Conservation (phyloP, 2,113 vertebrate species). For the Anolis sagrei region DNA sequence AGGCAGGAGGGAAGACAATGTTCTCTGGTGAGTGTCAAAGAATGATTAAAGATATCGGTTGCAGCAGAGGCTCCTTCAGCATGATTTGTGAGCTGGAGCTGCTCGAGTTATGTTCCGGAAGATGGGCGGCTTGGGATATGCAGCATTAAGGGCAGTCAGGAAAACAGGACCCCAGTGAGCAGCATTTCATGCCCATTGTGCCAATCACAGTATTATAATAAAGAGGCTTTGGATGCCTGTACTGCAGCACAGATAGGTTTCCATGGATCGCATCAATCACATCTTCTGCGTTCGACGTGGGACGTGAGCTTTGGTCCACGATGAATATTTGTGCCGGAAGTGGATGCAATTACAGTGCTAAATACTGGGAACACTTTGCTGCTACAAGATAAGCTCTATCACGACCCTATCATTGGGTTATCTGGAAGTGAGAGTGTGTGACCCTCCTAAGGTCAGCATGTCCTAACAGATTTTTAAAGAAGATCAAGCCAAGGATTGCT, state of each 20-base stretch:
- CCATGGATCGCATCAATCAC: not conserved
- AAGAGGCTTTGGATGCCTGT: not conserved
- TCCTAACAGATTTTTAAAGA: no score
- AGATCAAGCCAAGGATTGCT: no score
- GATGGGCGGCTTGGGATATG: not conserved
- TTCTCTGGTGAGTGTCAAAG: not conserved
- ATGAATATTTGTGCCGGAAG: no score
- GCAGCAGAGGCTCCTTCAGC: not conserved
- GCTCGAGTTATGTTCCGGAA: not conserved
- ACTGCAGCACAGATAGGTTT: not conserved
- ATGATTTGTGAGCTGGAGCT: not conserved
- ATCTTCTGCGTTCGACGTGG: no score
- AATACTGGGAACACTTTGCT: no score
- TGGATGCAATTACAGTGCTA: no score
- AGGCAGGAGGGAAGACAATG: constrained; percentile 21
- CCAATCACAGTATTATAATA: not conserved
- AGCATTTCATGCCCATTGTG: not conserved
- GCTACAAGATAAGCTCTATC: no score
- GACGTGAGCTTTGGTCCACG: no score
- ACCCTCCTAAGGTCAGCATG: no score
- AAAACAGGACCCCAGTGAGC: not conserved
- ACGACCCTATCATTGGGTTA: no score
- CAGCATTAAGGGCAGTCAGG: no score
- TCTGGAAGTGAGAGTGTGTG: no score
- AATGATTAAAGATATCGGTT: not conserved